Evolutionary conservation across 2,113 vertebrate species (phyloP).

Genomic region (Solea solea): DNA sequence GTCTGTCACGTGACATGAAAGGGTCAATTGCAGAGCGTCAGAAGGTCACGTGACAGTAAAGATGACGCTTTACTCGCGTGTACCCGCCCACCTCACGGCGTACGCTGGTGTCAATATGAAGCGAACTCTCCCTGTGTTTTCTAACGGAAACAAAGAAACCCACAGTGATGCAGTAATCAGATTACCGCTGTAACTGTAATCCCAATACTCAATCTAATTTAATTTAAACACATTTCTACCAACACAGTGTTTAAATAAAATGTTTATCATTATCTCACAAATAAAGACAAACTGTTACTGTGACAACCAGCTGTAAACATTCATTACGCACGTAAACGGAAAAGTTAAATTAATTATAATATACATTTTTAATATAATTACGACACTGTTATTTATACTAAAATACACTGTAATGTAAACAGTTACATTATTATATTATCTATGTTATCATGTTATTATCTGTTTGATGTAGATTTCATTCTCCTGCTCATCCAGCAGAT

Average conservation of each 20-base stretch:
- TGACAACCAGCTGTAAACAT: conserved; percentile 6
- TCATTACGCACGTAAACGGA: not conserved
- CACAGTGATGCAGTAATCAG: not conserved
- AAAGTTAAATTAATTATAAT: too few species aligned
- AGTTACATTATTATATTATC: too few species aligned
- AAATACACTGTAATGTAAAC: too few species aligned
- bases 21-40: not conserved
- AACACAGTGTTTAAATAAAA: too few species aligned
- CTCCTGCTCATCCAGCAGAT: too few species aligned
- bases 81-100: conserved; percentile 21
- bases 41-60: conserved; percentile 30
- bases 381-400: too few species aligned
- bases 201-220: not conserved
- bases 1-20: conserved; percentile 11
- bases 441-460: too few species aligned
- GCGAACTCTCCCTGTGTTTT: conserved; percentile 59
- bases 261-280: too few species aligned
- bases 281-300: conserved; percentile 2
- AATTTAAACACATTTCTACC: not conserved
- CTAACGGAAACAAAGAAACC: not conserved
- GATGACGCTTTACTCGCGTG: not conserved
- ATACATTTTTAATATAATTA: too few species aligned
- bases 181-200: not conserved
- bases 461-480: too few species aligned
- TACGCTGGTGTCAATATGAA: rapidly evolving